These are phyloP conservation scores for Tuta absoluta DNA, from an alignment of 2,888 invertebrate genomes.

Conservation along the genomic window DNA sequence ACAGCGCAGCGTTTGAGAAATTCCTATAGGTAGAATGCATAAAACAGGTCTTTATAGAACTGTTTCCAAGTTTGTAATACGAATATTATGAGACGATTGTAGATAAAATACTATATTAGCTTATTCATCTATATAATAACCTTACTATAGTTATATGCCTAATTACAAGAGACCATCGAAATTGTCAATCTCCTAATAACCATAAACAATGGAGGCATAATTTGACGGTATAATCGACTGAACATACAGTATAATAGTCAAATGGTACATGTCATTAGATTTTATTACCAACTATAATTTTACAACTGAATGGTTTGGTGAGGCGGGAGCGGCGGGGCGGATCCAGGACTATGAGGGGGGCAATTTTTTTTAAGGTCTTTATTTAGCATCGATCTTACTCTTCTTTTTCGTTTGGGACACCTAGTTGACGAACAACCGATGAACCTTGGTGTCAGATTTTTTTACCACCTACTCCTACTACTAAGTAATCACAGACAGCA, in stretches of 20 bases:
- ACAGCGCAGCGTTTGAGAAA: no score
- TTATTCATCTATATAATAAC: neutral
- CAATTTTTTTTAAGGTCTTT: neutral
- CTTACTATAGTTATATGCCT: neutral
- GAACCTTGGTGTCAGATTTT: no score
- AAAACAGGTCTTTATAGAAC: no score
- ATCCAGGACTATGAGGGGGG: neutral
- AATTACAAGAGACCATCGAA: slow-evolving; percentile 13
- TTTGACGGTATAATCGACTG: slow-evolving; percentile 42
- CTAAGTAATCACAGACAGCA: no score
- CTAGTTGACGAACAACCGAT: no score
- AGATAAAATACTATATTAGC: neutral
- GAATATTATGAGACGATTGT: no score
- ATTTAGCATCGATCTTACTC: neutral
- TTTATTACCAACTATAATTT: slow-evolving; percentile 36
- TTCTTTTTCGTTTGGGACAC: neutral
- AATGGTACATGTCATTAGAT: slow-evolving; percentile 34
- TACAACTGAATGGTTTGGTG: slow-evolving; percentile 32
- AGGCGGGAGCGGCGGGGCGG: slow-evolving; percentile 10
- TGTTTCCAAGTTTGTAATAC: no score
- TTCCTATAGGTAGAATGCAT: no score
- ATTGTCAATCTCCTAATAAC: slow-evolving; percentile 26
- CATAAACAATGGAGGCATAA: slow-evolving; percentile 42
- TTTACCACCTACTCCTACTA: no score
- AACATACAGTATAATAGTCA: slow-evolving; percentile 36